Percentiles rank a stretch among this genome's conserved stretches.
phyloP scores from a whole-genome alignment of 2,113 vertebrate genomes.

The Fulmarus glacialis region DNA sequence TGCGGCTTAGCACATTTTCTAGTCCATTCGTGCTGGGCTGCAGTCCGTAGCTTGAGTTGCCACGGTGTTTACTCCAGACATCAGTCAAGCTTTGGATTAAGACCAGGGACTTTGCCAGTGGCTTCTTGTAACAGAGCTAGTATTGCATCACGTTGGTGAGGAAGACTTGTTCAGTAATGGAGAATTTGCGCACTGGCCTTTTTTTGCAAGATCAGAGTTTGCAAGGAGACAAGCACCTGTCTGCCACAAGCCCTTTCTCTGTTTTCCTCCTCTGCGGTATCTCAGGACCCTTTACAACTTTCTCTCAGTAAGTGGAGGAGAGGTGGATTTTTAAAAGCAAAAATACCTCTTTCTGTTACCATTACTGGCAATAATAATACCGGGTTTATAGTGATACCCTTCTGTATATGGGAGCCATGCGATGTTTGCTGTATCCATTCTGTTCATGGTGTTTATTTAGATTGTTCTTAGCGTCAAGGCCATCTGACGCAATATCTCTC shows the following conservation, averaged over 20 bases:
- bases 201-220: background rate
- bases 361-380: background rate
- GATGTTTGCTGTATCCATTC: background rate
- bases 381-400: background rate
- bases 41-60: background rate
- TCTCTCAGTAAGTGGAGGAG: background rate
- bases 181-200: background rate
- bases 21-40: fast-evolving
- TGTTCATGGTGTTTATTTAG: background rate
- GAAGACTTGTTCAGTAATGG: background rate
- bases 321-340: background rate
- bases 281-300: background rate
- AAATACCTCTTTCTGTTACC: background rate
- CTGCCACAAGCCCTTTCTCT: background rate
- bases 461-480: background rate
- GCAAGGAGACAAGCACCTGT: background rate
- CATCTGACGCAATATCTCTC: background rate
- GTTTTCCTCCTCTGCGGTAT: background rate
- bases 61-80: background rate
- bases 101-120: background rate
- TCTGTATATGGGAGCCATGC: background rate
- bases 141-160: background rate
- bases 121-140: background rate
- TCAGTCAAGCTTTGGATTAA: background rate
- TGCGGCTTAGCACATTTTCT: background rate